Evolutionary conservation across 2,113 vertebrate species (phyloP).

Genomic region (Mohoua ochrocephala): DNA sequence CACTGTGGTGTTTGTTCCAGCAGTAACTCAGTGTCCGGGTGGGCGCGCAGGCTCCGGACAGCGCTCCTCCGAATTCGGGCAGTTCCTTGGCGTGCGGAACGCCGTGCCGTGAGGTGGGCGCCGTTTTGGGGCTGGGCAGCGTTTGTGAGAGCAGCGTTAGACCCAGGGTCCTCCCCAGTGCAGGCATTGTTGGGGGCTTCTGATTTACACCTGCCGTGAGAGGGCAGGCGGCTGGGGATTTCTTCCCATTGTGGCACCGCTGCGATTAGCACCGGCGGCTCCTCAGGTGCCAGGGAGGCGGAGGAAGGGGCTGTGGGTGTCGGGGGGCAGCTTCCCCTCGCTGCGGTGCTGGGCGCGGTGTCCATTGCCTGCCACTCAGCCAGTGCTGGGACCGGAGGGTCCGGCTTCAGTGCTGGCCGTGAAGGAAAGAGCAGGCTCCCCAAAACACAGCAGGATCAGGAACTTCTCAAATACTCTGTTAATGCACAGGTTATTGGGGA

Average conservation of each 20-base stretch:
- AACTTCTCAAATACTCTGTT: background rate
- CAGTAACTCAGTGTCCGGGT: background rate
- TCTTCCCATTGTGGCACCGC: background rate
- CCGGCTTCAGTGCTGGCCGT: rapidly evolving
- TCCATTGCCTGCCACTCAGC: background rate
- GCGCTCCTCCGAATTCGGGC: background rate
- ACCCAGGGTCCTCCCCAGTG: background rate
- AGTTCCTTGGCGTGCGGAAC: rapidly evolving
- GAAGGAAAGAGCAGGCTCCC: background rate
- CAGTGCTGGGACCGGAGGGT: background rate
- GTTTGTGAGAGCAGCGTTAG: background rate
- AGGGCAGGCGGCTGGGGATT: background rate
- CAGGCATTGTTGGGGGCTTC: background rate
- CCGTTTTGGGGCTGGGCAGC: background rate
- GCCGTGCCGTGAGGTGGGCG: background rate
- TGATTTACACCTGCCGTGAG: background rate
- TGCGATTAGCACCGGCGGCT: background rate
- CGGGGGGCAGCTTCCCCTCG: background rate
- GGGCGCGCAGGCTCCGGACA: background rate
- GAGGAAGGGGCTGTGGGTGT: background rate
- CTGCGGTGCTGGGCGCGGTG: background rate
- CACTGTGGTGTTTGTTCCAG: background rate
- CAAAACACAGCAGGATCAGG: background rate
- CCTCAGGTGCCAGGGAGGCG: background rate
- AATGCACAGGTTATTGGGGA: background rate